phyloP scores from a whole-genome alignment of 2,113 vertebrate genomes.

The Oryzias melastigma region DNA sequence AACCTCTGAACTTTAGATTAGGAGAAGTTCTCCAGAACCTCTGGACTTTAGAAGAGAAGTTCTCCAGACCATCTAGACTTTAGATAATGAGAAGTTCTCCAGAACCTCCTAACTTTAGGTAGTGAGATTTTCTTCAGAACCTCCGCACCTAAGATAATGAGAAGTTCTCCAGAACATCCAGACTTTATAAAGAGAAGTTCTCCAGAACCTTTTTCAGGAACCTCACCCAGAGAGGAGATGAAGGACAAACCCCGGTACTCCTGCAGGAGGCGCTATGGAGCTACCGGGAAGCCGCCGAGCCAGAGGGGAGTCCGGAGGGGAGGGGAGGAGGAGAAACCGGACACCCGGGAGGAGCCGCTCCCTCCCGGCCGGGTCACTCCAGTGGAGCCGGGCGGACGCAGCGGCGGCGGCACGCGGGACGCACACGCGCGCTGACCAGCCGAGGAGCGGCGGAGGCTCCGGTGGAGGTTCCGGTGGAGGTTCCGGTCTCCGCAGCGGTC shows the following conservation, averaged over 20 bases:
- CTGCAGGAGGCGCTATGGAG: constrained; percentile 36
- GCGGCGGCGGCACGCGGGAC: constrained; percentile 18
- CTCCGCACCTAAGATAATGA: too few species aligned
- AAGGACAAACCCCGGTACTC: neutral
- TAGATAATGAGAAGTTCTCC: too few species aligned
- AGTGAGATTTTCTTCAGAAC: too few species aligned
- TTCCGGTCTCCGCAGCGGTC: constrained; percentile 12
- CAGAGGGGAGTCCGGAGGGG: constrained; percentile 33
- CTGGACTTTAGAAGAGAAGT: too few species aligned
- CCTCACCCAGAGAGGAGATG: too few species aligned
- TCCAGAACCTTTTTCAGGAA: too few species aligned
- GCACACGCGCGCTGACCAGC: neutral
- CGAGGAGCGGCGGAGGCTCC: constrained; percentile 16
- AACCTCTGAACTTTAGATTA: too few species aligned
- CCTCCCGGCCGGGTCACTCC: constrained; percentile 39
- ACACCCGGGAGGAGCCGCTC: constrained; percentile 45
- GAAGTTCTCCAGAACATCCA: too few species aligned
- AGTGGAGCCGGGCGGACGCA: constrained; percentile 25
- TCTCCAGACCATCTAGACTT: too few species aligned
- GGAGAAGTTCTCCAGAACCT: too few species aligned
- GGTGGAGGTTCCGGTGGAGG: constrained; percentile 14
- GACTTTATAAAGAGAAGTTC: too few species aligned
- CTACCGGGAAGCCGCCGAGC: constrained; percentile 59
- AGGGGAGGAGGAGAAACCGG: constrained; percentile 52
- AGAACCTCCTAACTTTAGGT: too few species aligned